Conservation (phyloP, 2,113 vertebrate genomes). For the Calyptommatus sinebrachiatus region DNA sequence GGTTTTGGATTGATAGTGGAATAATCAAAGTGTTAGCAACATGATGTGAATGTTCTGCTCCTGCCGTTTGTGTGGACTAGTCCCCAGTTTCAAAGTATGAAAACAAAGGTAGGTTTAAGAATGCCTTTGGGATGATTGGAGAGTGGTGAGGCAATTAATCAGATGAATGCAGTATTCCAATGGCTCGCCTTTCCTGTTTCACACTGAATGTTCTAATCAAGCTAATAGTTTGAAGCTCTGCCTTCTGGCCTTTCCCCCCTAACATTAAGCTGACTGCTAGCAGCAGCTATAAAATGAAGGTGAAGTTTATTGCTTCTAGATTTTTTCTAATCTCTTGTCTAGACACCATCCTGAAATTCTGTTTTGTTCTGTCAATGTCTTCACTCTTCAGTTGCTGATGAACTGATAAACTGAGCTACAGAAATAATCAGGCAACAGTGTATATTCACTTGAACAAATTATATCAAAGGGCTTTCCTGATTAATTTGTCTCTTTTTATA, state of each 20-base stretch:
- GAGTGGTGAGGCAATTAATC: too few species aligned
- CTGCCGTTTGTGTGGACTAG: too few species aligned
- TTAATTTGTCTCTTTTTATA: too few species aligned
- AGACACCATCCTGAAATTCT: background rate
- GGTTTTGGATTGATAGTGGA: too few species aligned
- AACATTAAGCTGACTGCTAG: background rate
- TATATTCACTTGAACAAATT: background rate
- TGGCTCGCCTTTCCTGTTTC: too few species aligned
- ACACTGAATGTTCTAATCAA: background rate
- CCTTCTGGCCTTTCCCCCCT: background rate
- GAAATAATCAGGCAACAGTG: background rate
- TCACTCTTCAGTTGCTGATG: background rate
- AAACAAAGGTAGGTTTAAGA: too few species aligned
- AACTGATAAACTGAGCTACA: background rate
- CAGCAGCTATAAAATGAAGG: conserved; percentile 2
- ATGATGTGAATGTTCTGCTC: too few species aligned
- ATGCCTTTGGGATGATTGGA: too few species aligned
- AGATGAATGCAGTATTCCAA: too few species aligned
- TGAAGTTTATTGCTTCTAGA: background rate
- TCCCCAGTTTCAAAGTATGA: too few species aligned
- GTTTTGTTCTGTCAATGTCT: background rate
- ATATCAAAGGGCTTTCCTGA: too few species aligned
- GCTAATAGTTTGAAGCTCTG: background rate
- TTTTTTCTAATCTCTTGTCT: conserved; percentile 15
- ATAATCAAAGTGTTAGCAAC: too few species aligned